phyloP scores from a whole-genome alignment of 2,888 invertebrate species.

The Drosophila fungiperda region DNA sequence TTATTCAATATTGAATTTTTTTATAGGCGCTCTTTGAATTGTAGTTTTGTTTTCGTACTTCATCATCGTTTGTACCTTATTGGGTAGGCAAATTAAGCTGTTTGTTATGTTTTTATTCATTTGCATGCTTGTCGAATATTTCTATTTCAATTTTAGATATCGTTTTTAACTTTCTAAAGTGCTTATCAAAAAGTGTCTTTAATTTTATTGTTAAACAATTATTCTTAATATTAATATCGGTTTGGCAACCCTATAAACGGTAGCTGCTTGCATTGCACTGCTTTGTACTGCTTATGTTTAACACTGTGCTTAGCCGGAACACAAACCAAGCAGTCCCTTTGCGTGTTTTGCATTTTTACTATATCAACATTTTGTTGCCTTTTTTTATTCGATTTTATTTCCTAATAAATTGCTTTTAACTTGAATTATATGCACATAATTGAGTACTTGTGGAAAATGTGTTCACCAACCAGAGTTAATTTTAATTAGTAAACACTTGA shows the following conservation, averaged over 20 bases:
- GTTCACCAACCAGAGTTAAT: neutral
- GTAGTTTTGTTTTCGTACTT: slow-evolving; percentile 52
- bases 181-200: neutral
- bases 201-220: neutral
- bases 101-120: slow-evolving; percentile 15
- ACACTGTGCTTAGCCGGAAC: neutral
- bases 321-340: neutral
- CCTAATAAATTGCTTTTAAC: neutral
- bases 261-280: slow-evolving; percentile 32
- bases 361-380: neutral
- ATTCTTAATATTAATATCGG: neutral
- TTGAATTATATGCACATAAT: neutral
- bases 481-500: slow-evolving; percentile 22
- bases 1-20: slow-evolving; percentile 41
- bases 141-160: neutral
- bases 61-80: slow-evolving; percentile 43
- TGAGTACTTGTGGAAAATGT: neutral
- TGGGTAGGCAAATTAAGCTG: slow-evolving; percentile 53
- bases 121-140: slow-evolving; percentile 16
- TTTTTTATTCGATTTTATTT: neutral
- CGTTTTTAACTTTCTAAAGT: neutral
- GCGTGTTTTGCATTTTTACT: neutral
- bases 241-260: neutral
- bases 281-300: neutral
- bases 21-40: slow-evolving; percentile 68